Evolutionary conservation across 2,113 vertebrate species (phyloP).

Genomic region (Callipepla squamata): DNA sequence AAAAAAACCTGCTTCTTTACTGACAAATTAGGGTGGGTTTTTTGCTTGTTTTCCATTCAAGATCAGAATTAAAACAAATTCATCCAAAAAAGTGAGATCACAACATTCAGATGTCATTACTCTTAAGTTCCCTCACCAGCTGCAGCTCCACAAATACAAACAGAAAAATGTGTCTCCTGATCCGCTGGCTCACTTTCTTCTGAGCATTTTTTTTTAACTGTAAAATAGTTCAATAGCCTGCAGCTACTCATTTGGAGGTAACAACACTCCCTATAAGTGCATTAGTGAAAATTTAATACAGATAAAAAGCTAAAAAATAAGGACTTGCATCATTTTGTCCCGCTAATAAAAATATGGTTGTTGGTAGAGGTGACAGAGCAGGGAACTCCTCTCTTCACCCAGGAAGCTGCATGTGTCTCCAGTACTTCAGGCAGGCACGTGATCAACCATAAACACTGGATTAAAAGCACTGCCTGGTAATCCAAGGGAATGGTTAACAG

Average conservation of each 20-base stretch:
- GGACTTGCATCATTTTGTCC: neutral
- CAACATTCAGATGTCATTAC: neutral
- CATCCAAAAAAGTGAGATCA: neutral
- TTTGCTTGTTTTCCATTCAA: neutral
- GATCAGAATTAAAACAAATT: neutral
- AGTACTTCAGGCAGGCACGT: neutral
- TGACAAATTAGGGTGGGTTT: neutral
- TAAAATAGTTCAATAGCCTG: neutral
- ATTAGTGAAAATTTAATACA: constrained; percentile 17
- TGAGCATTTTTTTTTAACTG: neutral
- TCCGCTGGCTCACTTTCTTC: neutral
- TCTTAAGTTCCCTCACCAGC: neutral
- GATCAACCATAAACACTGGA: neutral
- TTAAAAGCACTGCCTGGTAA: neutral
- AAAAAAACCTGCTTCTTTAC: neutral
- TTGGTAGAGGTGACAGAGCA: neutral
- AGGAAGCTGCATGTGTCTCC: neutral
- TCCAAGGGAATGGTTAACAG: neutral
- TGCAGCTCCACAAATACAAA: neutral
- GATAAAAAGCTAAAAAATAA: neutral
- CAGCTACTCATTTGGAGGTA: neutral
- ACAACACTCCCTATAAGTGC: neutral
- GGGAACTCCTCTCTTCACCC: neutral
- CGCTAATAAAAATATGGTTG: neutral
- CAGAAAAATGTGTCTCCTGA: neutral